Evolutionary conservation across 2,888 invertebrate species (phyloP).

Genomic region (Sycophila texana): DNA sequence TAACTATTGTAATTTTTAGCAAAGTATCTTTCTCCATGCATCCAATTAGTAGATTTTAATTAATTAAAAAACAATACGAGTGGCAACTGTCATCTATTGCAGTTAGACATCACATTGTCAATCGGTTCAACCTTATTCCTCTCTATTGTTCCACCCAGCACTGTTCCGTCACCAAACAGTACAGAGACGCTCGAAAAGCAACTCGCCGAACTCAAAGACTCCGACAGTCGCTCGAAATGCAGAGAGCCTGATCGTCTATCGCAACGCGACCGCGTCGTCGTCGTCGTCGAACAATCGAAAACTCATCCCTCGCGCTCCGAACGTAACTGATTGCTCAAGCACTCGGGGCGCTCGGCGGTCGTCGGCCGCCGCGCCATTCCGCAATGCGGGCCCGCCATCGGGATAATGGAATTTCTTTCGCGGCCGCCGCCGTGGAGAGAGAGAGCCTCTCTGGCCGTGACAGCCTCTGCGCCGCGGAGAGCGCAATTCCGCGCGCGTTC

Average conservation of each 20-base stretch:
- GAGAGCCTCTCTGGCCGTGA: constrained; percentile 5
- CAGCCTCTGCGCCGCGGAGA: not conserved
- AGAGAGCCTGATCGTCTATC: not conserved
- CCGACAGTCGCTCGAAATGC: not conserved
- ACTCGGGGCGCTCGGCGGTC: not conserved
- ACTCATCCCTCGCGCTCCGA: too few relatives aligned
- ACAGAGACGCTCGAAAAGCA: not conserved
- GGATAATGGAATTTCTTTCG: constrained; percentile 18
- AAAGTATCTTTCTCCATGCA: too few relatives aligned
- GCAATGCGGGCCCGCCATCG: not conserved
- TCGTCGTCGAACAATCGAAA: constrained; percentile 7
- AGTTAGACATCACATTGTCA: too few relatives aligned
- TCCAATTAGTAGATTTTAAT: too few relatives aligned
- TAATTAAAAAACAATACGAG: too few relatives aligned
- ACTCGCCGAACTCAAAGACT: too few relatives aligned
- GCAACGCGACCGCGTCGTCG: not conserved
- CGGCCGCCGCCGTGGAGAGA: not conserved
- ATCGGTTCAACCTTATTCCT: too few relatives aligned
- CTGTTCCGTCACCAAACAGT: not conserved
- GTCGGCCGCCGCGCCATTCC: not conserved
- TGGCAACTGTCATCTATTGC: too few relatives aligned
- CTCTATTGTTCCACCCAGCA: too few relatives aligned
- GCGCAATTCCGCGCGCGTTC: not conserved
- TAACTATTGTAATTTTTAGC: too few relatives aligned
- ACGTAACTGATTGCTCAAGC: not conserved